Base-by-base conservation (phyloP, 2,113 vertebrate genomes). In the Clarias gariepinus region DNA sequence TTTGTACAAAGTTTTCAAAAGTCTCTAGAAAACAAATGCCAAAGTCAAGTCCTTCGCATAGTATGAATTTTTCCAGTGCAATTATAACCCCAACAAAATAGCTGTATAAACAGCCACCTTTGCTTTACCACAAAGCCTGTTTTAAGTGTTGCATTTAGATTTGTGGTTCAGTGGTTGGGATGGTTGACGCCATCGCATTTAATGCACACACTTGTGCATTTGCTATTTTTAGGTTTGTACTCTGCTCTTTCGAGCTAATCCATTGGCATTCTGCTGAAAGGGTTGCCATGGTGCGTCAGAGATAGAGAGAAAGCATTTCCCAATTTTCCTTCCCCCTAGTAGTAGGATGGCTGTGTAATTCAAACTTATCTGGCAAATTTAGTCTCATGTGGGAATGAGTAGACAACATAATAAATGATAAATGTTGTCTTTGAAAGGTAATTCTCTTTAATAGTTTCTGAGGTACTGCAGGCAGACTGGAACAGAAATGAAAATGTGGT, bases 271-370 rank as follows among this genome's bases (percentile, higher is more conserved):
- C 60, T 66, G 58, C 52, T 61, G 13, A 68, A 84, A 78, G 25
- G n/a, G 74, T 85, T 79, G 74, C 28, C 21, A 79, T 85, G 84
- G 84, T 77, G 84, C 13, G 6, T 73, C 30, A 57, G 74, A 79
- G 84, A 63, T 8, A 25, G 41, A 76, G 30, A 36, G 58, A 63
- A 63, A 83, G 30, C 52, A 73, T 58, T 73, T 83, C 64, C 66
- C 18, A 10, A 18, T 76, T 76, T 85, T 55, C 68, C 53, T n/a
- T 36, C 30, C 68, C 66, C 53, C 41, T 19, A 58, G 64, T 19
- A 58, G 64, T 30, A 83, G 5, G n/a, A 71, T 33, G 52, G 1
- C 63, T 33, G 13, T 19, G 16, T 5, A 7, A 33, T 21, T 58
- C 10, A 83, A 25, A 36, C 7, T 0, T 83, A n/a, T 82, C 36